Base-by-base conservation (phyloP, 2,797 vertebrate genomes). In the Chaetophractus vellerosus region DNA sequence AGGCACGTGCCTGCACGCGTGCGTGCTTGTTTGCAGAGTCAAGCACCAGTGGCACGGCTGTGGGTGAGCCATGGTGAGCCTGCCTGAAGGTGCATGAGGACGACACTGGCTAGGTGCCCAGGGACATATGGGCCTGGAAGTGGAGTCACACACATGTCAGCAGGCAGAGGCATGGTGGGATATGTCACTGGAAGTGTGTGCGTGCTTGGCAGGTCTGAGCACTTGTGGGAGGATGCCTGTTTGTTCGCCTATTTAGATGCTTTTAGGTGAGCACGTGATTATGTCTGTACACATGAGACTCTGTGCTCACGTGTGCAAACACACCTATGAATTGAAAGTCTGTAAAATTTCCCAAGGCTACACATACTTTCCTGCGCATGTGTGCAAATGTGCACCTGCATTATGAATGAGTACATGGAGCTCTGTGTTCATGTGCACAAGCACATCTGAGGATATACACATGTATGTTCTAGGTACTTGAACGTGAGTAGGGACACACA, bases 31-130 rank as follows among this genome's bases (percentile, higher is more conserved):
- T 41, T 72, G 45, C 5, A 52, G 79, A 78, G 55, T 59, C 28
- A 63, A 45, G 66, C 55, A 31, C 16, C 0, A 0, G 28, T 18
- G 69, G 55, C 14, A 0, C 0, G 63, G 50, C 57, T 48, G 12
- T 52, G 92, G 52, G 63, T 14, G 66, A 81, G 18, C 31, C 0
- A 0, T 2, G n/a, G 45, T 5, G 24, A 21, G 38, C 52, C 80
- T 59, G 68, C 36, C 72, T 2, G 6, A 31, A 28, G 52, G 82
- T 2, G 2, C n/a, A 9, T 0, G 0, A 69, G 93, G 41, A 66
- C 41, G 16, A 64, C 38, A 28, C 57, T 24, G 61, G 41, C 16
- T 48, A 21, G 63, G 82, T 23, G 28, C 18, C 26, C 14, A n/a
- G 66, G 76, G 31, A 76, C 57, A 61, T 2, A 3, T 23, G 50